Evolutionary conservation across 2,888 invertebrate species (phyloP).

Genomic region (Brenthis ino): DNA sequence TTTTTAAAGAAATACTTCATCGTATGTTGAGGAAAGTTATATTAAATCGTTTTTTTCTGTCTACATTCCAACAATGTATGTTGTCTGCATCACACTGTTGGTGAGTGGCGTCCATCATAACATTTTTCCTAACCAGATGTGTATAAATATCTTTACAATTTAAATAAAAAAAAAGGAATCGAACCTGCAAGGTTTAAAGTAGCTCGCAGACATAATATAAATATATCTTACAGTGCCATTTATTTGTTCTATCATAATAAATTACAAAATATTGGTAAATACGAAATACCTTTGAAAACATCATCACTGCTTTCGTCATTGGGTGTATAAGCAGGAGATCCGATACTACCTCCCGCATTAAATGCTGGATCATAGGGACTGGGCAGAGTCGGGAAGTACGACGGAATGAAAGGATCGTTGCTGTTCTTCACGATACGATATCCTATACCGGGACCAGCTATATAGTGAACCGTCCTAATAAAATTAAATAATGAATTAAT

Average conservation of each 20-base stretch:
- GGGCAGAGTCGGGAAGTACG: slow-evolving; percentile 83
- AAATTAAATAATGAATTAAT: neutral
- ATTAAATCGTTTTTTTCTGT: slow-evolving; percentile 15
- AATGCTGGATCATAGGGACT: slow-evolving; percentile 79
- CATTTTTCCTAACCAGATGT: too few relatives aligned
- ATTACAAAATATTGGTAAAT: too few relatives aligned
- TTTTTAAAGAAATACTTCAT: too few relatives aligned
- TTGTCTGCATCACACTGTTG: too few relatives aligned
- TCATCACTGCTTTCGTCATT: slow-evolving; percentile 62
- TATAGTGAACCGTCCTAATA: slow-evolving; percentile 87
- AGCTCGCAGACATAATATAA: too few relatives aligned
- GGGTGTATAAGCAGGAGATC: slow-evolving; percentile 48
- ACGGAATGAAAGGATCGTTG: slow-evolving; percentile 85
- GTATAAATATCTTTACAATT: too few relatives aligned
- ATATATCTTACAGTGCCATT: too few relatives aligned
- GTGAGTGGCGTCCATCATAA: too few relatives aligned
- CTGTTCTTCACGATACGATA: slow-evolving; percentile 88
- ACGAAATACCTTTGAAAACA: slow-evolving; percentile 67
- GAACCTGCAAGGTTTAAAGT: too few relatives aligned
- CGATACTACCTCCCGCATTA: slow-evolving; percentile 55
- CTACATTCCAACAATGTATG: too few relatives aligned
- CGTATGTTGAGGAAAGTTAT: neutral
- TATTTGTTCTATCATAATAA: too few relatives aligned
- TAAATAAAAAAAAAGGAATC: too few relatives aligned
- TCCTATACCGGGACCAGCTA: slow-evolving; percentile 90